Evolutionary conservation across 2,797 vertebrate genomes (phyloP).

Genomic region (Odontamblyopus lacepedii): DNA sequence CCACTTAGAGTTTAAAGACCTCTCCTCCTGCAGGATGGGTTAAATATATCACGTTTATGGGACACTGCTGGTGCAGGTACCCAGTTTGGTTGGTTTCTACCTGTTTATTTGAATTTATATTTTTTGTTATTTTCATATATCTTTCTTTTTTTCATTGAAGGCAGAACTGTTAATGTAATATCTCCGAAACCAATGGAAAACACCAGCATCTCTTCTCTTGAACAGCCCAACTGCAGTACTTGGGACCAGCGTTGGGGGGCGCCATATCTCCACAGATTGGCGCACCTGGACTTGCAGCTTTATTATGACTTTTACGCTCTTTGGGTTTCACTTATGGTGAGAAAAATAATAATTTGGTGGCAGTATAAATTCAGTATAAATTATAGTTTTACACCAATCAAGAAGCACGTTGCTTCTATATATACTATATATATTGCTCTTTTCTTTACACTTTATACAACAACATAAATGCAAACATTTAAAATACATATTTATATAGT

Average conservation of each 20-base stretch:
- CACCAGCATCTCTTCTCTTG: slow-evolving; percentile 32
- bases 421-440: not conserved
- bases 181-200: slow-evolving; percentile 46
- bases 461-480: not conserved
- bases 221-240: slow-evolving; percentile 55
- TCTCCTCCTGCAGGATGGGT: slow-evolving; percentile 39
- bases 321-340: slow-evolving; percentile 86
- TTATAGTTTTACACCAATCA: too few species aligned
- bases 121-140: not conserved
- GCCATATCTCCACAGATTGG: slow-evolving; percentile 81
- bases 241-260: slow-evolving; percentile 62
- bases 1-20: slow-evolving; percentile 38
- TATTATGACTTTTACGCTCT: slow-evolving; percentile 84
- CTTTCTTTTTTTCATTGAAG: not conserved
- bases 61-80: slow-evolving; percentile 20
- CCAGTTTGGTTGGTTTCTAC: not conserved
- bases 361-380: too few species aligned
- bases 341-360: slow-evolving; percentile 48
- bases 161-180: not conserved
- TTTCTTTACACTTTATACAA: slow-evolving; percentile 2
- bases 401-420: too few species aligned
- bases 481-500: not conserved
- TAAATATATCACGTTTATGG: slow-evolving; percentile 37
- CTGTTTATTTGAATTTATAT: not conserved
- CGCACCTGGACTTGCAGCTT: slow-evolving; percentile 84